Evolutionary conservation across 2,888 invertebrate species (phyloP).

Genomic region (Calliphora vomitoria): DNA sequence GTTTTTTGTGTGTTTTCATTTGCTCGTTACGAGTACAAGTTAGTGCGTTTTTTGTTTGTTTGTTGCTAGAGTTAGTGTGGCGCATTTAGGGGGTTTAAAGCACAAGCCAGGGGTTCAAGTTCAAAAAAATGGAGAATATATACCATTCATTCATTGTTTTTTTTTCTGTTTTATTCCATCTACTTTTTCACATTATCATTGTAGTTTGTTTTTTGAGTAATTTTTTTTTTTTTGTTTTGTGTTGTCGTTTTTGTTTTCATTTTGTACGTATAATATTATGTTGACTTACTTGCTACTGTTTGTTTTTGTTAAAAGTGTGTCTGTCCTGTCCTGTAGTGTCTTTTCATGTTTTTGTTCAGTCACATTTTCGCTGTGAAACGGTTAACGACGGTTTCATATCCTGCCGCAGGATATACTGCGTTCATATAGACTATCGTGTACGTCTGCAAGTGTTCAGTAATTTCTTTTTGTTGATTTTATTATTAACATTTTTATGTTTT

Average conservation of each 20-base stretch:
- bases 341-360: constrained; percentile 65
- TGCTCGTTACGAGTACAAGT: background rate
- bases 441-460: background rate
- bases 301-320: constrained; percentile 24
- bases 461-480: background rate
- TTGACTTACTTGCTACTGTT: constrained; percentile 31
- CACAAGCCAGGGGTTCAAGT: constrained; percentile 32
- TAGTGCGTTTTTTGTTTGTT: constrained; percentile 20
- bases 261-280: constrained; percentile 46
- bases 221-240: background rate
- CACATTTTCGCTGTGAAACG: constrained; percentile 66
- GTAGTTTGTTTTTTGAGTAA: constrained; percentile 46
- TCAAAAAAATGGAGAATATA: constrained; percentile 16
- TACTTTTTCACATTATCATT: constrained; percentile 53
- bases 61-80: background rate
- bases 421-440: constrained; percentile 11
- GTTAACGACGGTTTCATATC: constrained; percentile 70
- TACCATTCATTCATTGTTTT: constrained; percentile 2
- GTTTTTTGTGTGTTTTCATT: constrained; percentile 17
- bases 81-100: constrained; percentile 3
- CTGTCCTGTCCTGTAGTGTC: constrained; percentile 44
- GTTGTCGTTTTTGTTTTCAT: constrained; percentile 32
- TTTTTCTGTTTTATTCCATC: constrained; percentile 27
- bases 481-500: constrained; percentile 20
- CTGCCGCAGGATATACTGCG: constrained; percentile 67